Evolutionary conservation across 2,888 invertebrate genomes (phyloP), one percentile per base, ranked within the genome.

Genomic region (Tryphoninae sp.): DNA sequence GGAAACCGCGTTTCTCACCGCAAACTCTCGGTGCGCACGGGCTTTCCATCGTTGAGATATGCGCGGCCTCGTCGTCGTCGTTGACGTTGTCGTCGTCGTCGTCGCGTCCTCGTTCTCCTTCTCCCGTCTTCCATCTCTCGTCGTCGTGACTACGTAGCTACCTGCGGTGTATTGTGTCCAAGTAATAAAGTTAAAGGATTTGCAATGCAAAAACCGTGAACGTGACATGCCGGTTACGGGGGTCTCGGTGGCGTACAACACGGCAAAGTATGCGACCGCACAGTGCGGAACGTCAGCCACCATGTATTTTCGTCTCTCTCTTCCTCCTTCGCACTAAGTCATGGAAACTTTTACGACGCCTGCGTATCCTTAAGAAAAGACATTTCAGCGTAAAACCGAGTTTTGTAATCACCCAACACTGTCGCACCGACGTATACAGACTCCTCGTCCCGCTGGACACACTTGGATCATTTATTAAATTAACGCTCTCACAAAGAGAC

Each of bases 161-260:
- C 73, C 84, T 72, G 78, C 68, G 69, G 73, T 80, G 84, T 80
- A 87, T 89, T 88, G 89, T 87, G 86, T 81, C 80, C 81, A 84
- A 83, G 83, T 87, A 87, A 88, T 89, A 89, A 89, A 88, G 85
- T 86, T 84, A 85, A 85, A 80, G 83, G 84, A 89, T 89, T 88
- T 89, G 89, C 89, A 89, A 87, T 89, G 89, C 89, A 89, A 78
- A 81, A 84, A 84, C 69, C 65, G 19, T 76, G 75, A 23, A 73
- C 61, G 64, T 76, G 82, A 73, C 67, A 59, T 78, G 11, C 72
- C 74, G 61, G 55, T 64, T 64, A 73, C 62, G n/a, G 73, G 58
- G 59, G 49, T 59, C 49, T 33, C 61, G 22, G 59, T 42, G 58
- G 19, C 69, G 62, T 64, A 49, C 79, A 77, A 79, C 72, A 62